Conservation (phyloP, 2,888 invertebrate genomes). For the Reticulitermes lucifugus region DNA sequence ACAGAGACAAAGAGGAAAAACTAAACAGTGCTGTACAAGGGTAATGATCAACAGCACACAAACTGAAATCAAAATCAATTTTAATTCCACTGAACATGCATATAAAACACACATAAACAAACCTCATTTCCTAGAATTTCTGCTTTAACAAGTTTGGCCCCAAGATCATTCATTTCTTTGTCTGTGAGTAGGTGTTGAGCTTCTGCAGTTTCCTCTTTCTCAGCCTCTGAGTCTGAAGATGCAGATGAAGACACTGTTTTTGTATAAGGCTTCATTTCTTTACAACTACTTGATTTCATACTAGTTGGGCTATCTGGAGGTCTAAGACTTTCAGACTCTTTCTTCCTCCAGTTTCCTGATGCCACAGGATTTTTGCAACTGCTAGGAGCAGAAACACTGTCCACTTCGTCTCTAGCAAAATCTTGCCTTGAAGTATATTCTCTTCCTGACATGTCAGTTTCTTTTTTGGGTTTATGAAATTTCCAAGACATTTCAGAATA, state of each 20-base stretch:
- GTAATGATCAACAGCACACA: too few species aligned
- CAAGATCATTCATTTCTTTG: conserved; percentile 90
- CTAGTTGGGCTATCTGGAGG: background rate
- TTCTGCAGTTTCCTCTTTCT: conserved; percentile 24
- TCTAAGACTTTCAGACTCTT: conserved; percentile 46
- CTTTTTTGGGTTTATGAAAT: conserved; percentile 58
- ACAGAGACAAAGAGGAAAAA: too few species aligned
- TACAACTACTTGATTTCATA: conserved; percentile 41
- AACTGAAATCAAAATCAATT: too few species aligned
- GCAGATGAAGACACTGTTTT: background rate
- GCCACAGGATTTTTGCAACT: background rate
- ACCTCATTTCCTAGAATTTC: conserved; percentile 89
- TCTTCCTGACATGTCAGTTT: conserved; percentile 50
- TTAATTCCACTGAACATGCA: too few species aligned
- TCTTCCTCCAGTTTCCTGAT: conserved; percentile 49
- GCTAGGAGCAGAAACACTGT: background rate
- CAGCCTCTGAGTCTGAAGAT: conserved; percentile 40
- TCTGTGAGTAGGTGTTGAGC: conserved; percentile 70
- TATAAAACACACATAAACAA: conserved; percentile 50
- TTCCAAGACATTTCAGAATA: background rate
- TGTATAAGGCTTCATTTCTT: background rate
- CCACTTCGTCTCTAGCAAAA: background rate
- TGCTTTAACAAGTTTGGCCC: conserved; percentile 92
- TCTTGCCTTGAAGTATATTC: background rate
- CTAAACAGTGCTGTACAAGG: background rate